Evolutionary conservation across 2,888 invertebrate genomes (phyloP), one percentile per base, ranked within the genome.

Genomic region (Cheilosia grossa): DNA sequence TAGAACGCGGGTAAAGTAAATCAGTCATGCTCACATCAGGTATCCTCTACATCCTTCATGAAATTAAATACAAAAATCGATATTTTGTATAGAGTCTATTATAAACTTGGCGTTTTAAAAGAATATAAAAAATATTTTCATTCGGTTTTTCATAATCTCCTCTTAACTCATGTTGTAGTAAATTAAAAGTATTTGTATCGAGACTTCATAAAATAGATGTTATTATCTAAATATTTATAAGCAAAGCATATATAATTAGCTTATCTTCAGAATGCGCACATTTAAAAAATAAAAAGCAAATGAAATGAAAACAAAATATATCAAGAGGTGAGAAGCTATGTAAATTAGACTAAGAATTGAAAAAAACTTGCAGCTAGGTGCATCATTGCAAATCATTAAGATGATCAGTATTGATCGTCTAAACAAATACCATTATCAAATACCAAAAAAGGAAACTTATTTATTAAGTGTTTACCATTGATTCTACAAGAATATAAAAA

Each of bases 401-500:
- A 70, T 24, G 24, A 42, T 70, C 33, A 19, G 10, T 24, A 47
- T 13, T 58, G 73, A 78, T 69, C 40, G 53, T 53, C 37, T 70
- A 64, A 70, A 75, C 83, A 58, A 49, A 83, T 80, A 83, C 83
- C 83, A 83, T 79, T 83, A 83, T 59, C 40, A 17, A 66, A 83
- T 80, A 83, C 83, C 79, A 83, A 83, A 83, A 27, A 83, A 69
- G 4, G 58, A 37, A 80, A 83, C 33, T 74, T 53, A 69, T 83
- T 79, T 79, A 69, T 49, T 69, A 69, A 61, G 42, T 73, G 61
- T 72, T 72, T 63, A 67, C 24, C 30, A 69, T 40, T 66, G 49
- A 81, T 69, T 73, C 24, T 56, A 40, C 6, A 54, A 69, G 59
- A 73, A 79, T 54, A 69, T 19, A 80, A 63, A 40, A 77, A 58